phyloP scores from a whole-genome alignment of 2,888 invertebrate genomes.

The Hoplodrina blanda region DNA sequence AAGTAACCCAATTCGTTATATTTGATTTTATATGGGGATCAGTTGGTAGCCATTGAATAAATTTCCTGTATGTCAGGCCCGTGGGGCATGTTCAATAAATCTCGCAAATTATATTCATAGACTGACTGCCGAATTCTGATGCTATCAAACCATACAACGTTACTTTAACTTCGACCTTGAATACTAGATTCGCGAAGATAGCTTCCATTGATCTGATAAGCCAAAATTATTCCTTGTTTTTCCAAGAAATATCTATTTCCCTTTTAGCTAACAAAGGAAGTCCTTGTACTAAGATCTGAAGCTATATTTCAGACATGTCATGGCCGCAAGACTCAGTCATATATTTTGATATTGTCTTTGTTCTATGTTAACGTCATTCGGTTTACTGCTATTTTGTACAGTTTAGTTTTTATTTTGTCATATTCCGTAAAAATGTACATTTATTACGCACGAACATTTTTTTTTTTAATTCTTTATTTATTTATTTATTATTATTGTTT shows the following conservation, averaged over 20 bases:
- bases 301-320: conserved; percentile 38
- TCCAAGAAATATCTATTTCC: conserved; percentile 48
- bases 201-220: conserved; percentile 47
- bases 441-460: no score
- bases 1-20: conserved; percentile 60
- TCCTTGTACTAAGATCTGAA: conserved; percentile 19
- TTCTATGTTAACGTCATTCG: conserved; percentile 3
- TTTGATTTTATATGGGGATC: conserved; percentile 61
- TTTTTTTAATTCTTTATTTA: no score
- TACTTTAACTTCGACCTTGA: conserved; percentile 49
- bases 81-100: conserved; percentile 51
- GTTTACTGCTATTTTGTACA: conserved; percentile 3
- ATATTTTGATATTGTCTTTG: conserved; percentile 12
- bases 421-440: no score
- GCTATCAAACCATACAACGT: conserved; percentile 50
- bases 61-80: conserved; percentile 59
- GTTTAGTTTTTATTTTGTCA: neutral
- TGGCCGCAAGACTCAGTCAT: conserved; percentile 11
- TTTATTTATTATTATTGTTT: no score
- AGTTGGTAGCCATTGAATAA: conserved; percentile 64
- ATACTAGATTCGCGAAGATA: conserved; percentile 57
- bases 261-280: conserved; percentile 25
- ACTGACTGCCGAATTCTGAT: conserved; percentile 55
- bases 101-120: conserved; percentile 64
- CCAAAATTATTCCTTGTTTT: conserved; percentile 40